phyloP scores from a whole-genome alignment of 2,113 vertebrate genomes.

The Hippolais icterina region DNA sequence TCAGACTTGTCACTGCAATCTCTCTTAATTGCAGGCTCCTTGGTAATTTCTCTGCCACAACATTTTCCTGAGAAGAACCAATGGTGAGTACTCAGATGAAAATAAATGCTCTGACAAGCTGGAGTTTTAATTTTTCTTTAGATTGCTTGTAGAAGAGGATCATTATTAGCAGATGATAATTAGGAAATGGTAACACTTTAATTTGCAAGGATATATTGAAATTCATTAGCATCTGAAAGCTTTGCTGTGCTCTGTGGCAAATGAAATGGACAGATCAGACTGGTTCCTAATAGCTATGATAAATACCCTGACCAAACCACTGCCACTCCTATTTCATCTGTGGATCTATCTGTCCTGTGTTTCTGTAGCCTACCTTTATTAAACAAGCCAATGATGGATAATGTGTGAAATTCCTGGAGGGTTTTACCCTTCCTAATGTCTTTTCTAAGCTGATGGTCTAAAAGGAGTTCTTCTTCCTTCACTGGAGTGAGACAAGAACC shows the following conservation, averaged over 20 bases:
- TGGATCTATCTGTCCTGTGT: not conserved
- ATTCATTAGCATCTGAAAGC: constrained; percentile 47
- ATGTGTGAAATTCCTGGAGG: not conserved
- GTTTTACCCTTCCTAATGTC: not conserved
- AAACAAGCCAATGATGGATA: not conserved
- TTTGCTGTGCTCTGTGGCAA: constrained; percentile 1
- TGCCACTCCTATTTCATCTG: not conserved
- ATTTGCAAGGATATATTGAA: constrained; percentile 56
- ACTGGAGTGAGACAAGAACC: not conserved
- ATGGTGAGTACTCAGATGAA: constrained; percentile 24
- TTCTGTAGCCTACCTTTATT: not conserved
- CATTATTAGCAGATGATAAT: constrained; percentile 66
- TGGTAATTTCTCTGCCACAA: constrained; percentile 40
- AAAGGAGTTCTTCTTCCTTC: not conserved
- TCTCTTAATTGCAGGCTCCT: constrained; percentile 67
- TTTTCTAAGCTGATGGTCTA: not conserved
- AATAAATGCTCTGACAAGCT: constrained; percentile 53
- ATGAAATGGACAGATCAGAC: not conserved
- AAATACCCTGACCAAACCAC: not conserved
- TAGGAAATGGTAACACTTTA: constrained; percentile 53
- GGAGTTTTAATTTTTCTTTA: constrained; percentile 46
- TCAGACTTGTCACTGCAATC: constrained; percentile 50
- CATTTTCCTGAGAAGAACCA: constrained; percentile 13
- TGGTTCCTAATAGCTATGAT: not conserved
- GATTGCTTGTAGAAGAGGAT: constrained; percentile 55